Percentiles rank a stretch among this genome's conserved stretches.
phyloP scores from a whole-genome alignment of 2,113 vertebrate species.

The Chunga burmeisteri region DNA sequence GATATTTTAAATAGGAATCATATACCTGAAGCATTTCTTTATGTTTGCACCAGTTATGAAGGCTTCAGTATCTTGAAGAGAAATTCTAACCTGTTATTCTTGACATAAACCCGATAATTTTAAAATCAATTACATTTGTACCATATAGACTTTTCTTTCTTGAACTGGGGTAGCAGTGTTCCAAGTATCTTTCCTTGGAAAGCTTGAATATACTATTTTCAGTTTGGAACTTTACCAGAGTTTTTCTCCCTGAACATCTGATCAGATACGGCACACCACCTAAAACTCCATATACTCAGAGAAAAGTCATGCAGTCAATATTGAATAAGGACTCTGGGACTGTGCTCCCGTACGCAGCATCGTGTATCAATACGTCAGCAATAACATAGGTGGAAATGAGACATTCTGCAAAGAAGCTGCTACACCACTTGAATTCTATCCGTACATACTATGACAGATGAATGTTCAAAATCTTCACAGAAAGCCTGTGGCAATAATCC shows the following conservation, averaged over 20 bases:
- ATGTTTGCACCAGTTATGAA: not conserved
- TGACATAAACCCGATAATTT: not conserved
- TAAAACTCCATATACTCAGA: not conserved
- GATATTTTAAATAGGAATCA: not conserved
- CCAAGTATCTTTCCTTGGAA: not conserved
- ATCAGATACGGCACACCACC: not conserved
- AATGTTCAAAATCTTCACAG: not conserved
- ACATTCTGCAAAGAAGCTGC: not conserved
- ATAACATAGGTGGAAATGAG: not conserved
- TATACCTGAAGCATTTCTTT: not conserved
- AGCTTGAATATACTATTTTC: not conserved
- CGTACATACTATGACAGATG: rapidly evolving
- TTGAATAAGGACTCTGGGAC: not conserved
- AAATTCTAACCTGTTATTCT: not conserved
- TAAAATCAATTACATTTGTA: not conserved
- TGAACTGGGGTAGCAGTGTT: not conserved
- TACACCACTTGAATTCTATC: not conserved
- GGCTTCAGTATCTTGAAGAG: not conserved
- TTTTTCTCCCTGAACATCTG: not conserved
- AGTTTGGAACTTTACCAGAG: not conserved
- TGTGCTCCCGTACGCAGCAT: not conserved
- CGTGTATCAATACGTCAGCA: rapidly evolving
- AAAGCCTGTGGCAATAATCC: not conserved
- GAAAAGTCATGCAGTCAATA: not conserved
- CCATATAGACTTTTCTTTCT: not conserved